Evolutionary conservation across 2,888 invertebrate genomes (phyloP).

Genomic region (Auanema sp.): DNA sequence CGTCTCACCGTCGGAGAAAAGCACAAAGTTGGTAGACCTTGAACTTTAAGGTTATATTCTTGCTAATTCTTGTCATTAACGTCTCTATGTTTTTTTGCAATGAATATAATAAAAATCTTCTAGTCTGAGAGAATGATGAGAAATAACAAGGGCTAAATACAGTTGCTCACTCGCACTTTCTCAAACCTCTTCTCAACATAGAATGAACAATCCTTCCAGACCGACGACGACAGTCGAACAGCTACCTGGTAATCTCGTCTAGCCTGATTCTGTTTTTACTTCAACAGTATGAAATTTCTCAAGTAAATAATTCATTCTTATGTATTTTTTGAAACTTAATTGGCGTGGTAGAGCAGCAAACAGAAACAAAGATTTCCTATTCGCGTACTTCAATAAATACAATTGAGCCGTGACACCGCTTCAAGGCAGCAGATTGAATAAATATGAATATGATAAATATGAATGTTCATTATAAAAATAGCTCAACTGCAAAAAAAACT

Average conservation of each 20-base stretch:
- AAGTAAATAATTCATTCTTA: neutral
- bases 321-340: too few species aligned
- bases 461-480: too few species aligned
- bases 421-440: too few species aligned
- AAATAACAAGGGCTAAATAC: neutral
- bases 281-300: neutral
- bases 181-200: neutral
- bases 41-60: constrained; percentile 9
- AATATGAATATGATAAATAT: too few species aligned
- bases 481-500: too few species aligned
- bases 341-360: too few species aligned
- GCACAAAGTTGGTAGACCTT: constrained; percentile 39
- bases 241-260: constrained; percentile 19
- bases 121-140: neutral
- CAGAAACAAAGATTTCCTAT: too few species aligned
- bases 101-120: too few species aligned
- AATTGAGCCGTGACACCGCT: too few species aligned
- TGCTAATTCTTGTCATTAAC: too few species aligned
- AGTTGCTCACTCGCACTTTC: neutral
- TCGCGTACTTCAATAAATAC: too few species aligned
- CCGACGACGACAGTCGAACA: constrained; percentile 10
- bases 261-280: constrained; percentile 3
- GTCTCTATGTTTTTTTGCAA: too few species aligned
- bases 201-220: constrained; percentile 2
- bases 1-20: constrained; percentile 25